Base-by-base conservation (phyloP, 1,140 invertebrate species). In the Drosophila auraria region DNA sequence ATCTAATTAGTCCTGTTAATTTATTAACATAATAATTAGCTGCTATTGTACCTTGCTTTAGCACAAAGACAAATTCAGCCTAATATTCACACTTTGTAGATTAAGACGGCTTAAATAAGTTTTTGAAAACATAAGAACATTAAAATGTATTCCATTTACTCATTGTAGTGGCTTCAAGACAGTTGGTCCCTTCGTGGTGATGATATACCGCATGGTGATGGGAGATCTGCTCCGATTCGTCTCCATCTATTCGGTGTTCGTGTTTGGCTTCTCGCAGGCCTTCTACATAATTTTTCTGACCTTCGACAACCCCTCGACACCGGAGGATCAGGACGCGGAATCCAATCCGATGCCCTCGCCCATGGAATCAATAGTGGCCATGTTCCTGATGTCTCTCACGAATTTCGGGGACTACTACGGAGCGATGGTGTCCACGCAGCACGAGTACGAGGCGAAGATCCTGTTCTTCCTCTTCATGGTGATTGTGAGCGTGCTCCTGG, bases 131-230 rank as follows among this genome's bases (percentile, higher is more conserved):
- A 20, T 20, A 20, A 20, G 20, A 20, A 20, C 20, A 20, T 20
- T 20, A 20, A 20, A 20, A 20, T 20, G 0, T 20, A 20, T 20
- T 20, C 91, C 17, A 15, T 27, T 8, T 15, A 9, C 9, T 6
- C 42, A 36, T 94, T 94, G 68, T 92, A 98, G 98, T 90, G 98
- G 98, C 27, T 99, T 99, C 92, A 98, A 99, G 93, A 98, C 98
- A 0, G 98, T 99, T 0, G 99, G 99, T 2, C 98, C 99, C 8
- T 99, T 99, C 95, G 98, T 99, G 6, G 98, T 99, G 58, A 99
- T 99, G 99, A 99, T 99, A 75, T 99, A 99, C 93, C 95, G 98
- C 78, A 99, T 99, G 98, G 97, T 99, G 23, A 97, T 97, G 94
- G 98, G 98, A 71, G 99, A 99, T 94, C 93, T 99, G 17, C 93